Percentiles rank a stretch among this genome's conserved stretches.
Conservation (phyloP, 1,140 invertebrate genomes). For the Delia radicum region DNA sequence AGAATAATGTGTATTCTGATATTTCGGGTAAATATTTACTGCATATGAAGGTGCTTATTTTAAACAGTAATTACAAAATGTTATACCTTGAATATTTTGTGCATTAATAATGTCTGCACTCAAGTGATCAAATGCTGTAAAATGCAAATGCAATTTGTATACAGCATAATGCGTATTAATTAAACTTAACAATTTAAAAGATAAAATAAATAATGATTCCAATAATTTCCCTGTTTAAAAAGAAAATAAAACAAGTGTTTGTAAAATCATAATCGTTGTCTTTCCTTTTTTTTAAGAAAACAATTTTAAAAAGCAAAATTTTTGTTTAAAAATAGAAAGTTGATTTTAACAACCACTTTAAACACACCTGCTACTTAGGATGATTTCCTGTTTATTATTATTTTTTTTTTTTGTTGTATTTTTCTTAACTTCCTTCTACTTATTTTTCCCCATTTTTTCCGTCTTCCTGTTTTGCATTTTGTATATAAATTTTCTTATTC, state of each 20-base stretch:
- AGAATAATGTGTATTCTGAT: no score
- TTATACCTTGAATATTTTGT: neutral
- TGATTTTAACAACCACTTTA: constrained; percentile 29
- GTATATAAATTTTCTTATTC: neutral
- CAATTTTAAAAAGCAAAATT: neutral
- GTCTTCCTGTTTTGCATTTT: constrained; percentile 4
- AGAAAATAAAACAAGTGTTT: neutral
- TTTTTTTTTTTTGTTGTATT: neutral
- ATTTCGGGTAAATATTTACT: no score
- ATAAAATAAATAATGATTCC: neutral
- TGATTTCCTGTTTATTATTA: constrained; percentile 19
- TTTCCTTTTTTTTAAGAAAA: neutral
- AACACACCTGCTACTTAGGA: constrained; percentile 29
- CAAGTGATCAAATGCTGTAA: neutral
- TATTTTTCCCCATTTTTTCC: constrained; percentile 6
- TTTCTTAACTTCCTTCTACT: neutral
- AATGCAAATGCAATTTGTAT: neutral
- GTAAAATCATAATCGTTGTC: neutral
- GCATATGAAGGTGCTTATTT: neutral
- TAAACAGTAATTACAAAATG: neutral
- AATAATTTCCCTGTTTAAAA: no score
- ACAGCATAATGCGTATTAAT: neutral
- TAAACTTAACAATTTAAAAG: neutral
- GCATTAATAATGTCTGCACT: neutral
- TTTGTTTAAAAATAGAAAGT: neutral